These are phyloP conservation scores for Luperina testacea DNA, from an alignment of 2,888 invertebrate species.

Conservation along the genomic window DNA sequence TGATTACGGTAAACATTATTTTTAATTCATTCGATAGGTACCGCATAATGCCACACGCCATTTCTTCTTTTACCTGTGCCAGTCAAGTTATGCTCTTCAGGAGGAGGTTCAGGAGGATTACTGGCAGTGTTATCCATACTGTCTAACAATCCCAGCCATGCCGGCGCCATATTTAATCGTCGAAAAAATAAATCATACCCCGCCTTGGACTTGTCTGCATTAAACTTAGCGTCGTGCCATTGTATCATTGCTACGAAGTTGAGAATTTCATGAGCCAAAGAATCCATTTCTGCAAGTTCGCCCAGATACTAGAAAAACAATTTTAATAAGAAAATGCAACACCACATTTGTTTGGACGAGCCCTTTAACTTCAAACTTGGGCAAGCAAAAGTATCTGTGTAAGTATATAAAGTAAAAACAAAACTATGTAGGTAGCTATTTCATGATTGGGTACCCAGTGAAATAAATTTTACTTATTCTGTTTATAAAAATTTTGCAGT, in stretches of 20 bases:
- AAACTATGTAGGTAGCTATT: too few species aligned
- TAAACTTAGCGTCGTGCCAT: not conserved
- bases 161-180: conserved; percentile 7
- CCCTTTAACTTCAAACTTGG: not conserved
- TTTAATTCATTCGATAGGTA: not conserved
- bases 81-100: conserved; percentile 8
- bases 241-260: conserved; percentile 33
- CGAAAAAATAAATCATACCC: conserved; percentile 32
- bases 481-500: not conserved
- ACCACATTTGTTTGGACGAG: too few species aligned
- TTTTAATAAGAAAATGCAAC: not conserved
- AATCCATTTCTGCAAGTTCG: conserved; percentile 18
- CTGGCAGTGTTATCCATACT: not conserved
- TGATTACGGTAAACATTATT: not conserved
- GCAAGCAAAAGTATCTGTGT: not conserved
- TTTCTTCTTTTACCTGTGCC: conserved; percentile 32
- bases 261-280: conserved; percentile 34
- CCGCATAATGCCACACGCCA: conserved; percentile 22
- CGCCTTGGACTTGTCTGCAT: not conserved
- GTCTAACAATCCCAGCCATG: conserved; percentile 19
- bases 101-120: not conserved
- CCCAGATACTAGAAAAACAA: conserved; percentile 31
- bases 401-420: not conserved
- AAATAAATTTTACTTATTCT: not conserved
- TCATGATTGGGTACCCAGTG: not conserved